Evolutionary conservation across 2,113 vertebrate genomes (phyloP), one percentile per base, ranked within the genome.

Genomic region (Tyto alba): DNA sequence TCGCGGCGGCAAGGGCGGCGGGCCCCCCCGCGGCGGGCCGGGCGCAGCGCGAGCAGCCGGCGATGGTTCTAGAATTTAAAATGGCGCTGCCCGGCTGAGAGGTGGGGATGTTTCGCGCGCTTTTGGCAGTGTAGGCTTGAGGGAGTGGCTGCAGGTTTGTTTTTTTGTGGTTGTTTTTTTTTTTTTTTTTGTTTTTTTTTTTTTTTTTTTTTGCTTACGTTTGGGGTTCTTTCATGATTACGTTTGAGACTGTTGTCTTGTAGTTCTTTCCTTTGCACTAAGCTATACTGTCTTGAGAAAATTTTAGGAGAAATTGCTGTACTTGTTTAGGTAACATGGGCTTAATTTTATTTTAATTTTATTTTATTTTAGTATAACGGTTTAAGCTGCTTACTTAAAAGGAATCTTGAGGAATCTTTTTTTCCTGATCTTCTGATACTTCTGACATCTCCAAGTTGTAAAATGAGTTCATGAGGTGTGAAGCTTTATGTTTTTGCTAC

Each of bases 41-140:
- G 18, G 43, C 43, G 16, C 43, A 7, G 16, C 16, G 22, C 60
- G 16, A 16, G 60, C 23, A 2, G 59, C n/a, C 6, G n/a, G 15
- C 11, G 43, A 14, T 2, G 23, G 16, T 41, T 71, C 48, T 36
- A 3, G 41, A 71, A 19, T 3, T 6, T 32, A 72, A 57, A 23
- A 72, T 85, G 81, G 73, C 19, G 7, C 9, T 11, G 3, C 7
- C 11, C 2, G 2, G 4, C 9, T 5, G 25, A 40, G n/a, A 13
- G 6, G 4, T 0, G 4, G 3, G 34, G 11, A 1, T 1, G 4
- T 6, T 4, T 4, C 1, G 4, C 0, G 21, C 4, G 20, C 6
- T 4, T 2, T 7, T 5, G 4, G 20, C 2, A 5, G 27, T 1
- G 2, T 1, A 3, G 23, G 14, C 5, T 5, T 1, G 9, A 14